Conservation (phyloP, 2,888 invertebrate species). For the Nomada hirtipes region DNA sequence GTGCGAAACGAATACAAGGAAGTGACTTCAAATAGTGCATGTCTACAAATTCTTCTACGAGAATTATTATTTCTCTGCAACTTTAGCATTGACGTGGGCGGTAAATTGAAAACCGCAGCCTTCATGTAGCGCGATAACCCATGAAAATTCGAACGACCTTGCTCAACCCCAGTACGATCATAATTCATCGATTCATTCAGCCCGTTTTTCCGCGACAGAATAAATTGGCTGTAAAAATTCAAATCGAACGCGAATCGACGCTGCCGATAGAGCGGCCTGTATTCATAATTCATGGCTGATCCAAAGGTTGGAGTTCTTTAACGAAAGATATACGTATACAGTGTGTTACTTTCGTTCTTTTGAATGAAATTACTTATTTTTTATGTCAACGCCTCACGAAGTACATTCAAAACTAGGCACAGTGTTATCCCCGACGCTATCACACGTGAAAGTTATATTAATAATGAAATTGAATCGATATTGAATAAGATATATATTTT, state of each 20-base stretch:
- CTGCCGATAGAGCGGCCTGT: slow-evolving; percentile 28
- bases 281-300: slow-evolving; percentile 55
- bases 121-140: slow-evolving; percentile 29
- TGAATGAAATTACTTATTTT: too few relatives aligned
- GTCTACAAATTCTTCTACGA: background rate
- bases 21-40: background rate
- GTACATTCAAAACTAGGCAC: too few relatives aligned
- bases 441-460: too few relatives aligned
- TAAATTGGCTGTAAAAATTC: slow-evolving; percentile 63
- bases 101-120: slow-evolving; percentile 18
- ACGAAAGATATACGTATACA: background rate
- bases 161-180: slow-evolving; percentile 27
- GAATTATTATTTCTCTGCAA: background rate
- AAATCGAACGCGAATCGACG: slow-evolving; percentile 57
- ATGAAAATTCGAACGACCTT: slow-evolving; percentile 38
- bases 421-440: too few relatives aligned
- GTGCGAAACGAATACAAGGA: background rate
- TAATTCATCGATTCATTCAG: slow-evolving; percentile 48
- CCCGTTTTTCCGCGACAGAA: slow-evolving; percentile 40
- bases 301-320: slow-evolving; percentile 20
- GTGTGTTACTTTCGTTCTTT: too few relatives aligned
- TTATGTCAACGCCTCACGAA: too few relatives aligned
- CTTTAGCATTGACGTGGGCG: background rate
- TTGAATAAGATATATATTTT: too few relatives aligned
- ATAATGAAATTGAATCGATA: too few relatives aligned